phyloP scores from a whole-genome alignment of 1,140 invertebrate species.

The Scaptodrosophila lebanonensis region DNA sequence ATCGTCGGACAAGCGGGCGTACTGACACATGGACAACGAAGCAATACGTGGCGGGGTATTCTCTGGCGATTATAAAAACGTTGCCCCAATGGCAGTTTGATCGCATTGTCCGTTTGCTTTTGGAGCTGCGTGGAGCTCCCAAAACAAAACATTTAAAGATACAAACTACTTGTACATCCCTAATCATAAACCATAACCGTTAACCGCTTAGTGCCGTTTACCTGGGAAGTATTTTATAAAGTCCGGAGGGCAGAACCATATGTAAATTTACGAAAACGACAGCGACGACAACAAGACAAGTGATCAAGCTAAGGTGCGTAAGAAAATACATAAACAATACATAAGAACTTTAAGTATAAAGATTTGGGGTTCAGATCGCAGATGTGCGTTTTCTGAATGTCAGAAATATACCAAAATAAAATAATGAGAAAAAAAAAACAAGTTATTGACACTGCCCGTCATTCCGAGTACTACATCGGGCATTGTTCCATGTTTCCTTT shows the following conservation, averaged over 20 bases:
- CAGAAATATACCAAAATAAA: too few species aligned
- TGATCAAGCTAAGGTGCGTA: conserved; percentile 49
- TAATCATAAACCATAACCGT: conserved; percentile 14
- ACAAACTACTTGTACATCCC: conserved; percentile 2
- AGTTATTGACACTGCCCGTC: too few species aligned
- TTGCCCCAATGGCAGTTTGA: conserved; percentile 44
- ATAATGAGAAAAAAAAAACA: too few species aligned
- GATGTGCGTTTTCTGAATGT: too few species aligned
- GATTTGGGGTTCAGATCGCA: too few species aligned
- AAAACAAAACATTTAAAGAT: conserved; percentile 55
- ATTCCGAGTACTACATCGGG: too few species aligned
- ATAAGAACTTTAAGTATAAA: too few species aligned
- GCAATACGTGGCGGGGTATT: conserved; percentile 8
- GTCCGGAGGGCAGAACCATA: conserved; percentile 41
- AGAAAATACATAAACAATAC: too few species aligned
- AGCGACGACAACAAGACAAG: conserved; percentile 20
- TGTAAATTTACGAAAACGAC: conserved; percentile 29
- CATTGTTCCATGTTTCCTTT: too few species aligned
- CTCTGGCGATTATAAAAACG: conserved; percentile 54
- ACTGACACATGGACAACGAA: too few species aligned
- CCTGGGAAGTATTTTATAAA: conserved; percentile 14
- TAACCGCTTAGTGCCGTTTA: conserved; percentile 39
- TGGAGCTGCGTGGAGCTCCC: conserved; percentile 72
- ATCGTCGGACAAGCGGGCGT: neutral
- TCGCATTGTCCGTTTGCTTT: conserved; percentile 72